Evolutionary conservation across 1,140 invertebrate genomes (phyloP), one percentile per base, ranked within the genome.

Genomic region (Drosophila bifasciata): DNA sequence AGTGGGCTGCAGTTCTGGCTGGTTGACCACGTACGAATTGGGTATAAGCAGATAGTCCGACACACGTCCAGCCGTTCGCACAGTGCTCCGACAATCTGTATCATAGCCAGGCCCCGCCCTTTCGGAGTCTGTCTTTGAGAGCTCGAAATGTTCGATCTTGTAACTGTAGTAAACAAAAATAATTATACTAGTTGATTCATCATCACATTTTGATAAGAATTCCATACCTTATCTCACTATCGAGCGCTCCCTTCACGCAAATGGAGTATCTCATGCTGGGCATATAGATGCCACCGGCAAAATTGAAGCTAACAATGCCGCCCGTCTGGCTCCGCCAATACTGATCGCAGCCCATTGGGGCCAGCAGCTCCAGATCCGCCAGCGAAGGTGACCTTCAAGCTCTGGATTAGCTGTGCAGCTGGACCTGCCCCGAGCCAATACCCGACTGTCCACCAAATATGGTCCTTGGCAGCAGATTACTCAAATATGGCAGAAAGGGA

Each of bases 271-370:
- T 62, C 62, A 78, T 46, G 32, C 66, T 83, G 28, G 83, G 75
- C 83, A 88, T 69, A 6, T 89, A 89, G 52, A 70, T 50, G 46
- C 79, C 84, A 2, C 75, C 60, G 0, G 74, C 83, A 43, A 76
- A 89, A 23, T 86, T 86, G 45, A 88, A 88, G 57, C 83, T 88
- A 0, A 73, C 79, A 48, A 88, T 88, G 13, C 67, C 71, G 5
- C 83, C 83, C 0, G 50, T 52, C 11, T 36, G 3, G 3, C 66
- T 76, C 7, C 60, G 53, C 25, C 45, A 89, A 17, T 73, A 88
- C 25, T 88, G 83, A 88, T 88, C 83, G 41, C 83, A 88, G 21
- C 83, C 83, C 16, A 83, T 21, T 0, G 83, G 83, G 0, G 83
- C 83, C 39, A 88, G 16, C 13, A 88, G 15, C 16, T 83, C 71